Percentiles rank a stretch among this genome's conserved stretches.
phyloP scores from a whole-genome alignment of 2,888 invertebrate genomes.

The Sylvicola cinctus region DNA sequence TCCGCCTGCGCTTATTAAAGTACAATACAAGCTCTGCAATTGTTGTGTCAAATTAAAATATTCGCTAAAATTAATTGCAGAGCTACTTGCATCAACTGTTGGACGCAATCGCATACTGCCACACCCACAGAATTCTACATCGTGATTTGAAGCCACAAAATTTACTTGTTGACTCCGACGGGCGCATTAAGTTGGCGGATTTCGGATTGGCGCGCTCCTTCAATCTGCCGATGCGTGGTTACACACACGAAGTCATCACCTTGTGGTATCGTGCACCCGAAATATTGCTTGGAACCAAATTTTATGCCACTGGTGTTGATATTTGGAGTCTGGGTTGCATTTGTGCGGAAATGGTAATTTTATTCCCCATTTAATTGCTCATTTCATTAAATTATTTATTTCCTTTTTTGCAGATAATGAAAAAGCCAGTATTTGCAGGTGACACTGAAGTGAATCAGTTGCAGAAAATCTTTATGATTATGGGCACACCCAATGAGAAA shows the following conservation, averaged over 20 bases:
- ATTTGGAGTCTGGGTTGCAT: slow-evolving; percentile 97
- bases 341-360: slow-evolving; percentile 96
- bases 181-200: slow-evolving; percentile 94
- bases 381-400: too few relatives aligned
- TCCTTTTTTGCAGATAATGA: too few relatives aligned
- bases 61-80: too few relatives aligned
- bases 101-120: slow-evolving; percentile 79
- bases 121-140: slow-evolving; percentile 75
- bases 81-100: slow-evolving; percentile 73
- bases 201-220: slow-evolving; percentile 93
- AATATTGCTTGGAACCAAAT: slow-evolving; percentile 65
- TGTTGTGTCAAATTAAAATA: too few relatives aligned
- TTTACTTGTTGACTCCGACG: slow-evolving; percentile 73
- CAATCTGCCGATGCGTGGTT: slow-evolving; percentile 86
- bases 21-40: too few relatives aligned
- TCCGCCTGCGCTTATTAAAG: too few relatives aligned
- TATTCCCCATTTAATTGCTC: too few relatives aligned
- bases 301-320: slow-evolving; percentile 92
- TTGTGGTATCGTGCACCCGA: slow-evolving; percentile 97
- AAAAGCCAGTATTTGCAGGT: slow-evolving; percentile 86
- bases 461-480: slow-evolving; percentile 85
- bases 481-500: slow-evolving; percentile 87
- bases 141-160: slow-evolving; percentile 95
- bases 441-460: slow-evolving; percentile 98
- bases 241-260: slow-evolving; percentile 89